Evolutionary conservation across 1,140 invertebrate genomes (phyloP).

Genomic region (Cydia splendana): DNA sequence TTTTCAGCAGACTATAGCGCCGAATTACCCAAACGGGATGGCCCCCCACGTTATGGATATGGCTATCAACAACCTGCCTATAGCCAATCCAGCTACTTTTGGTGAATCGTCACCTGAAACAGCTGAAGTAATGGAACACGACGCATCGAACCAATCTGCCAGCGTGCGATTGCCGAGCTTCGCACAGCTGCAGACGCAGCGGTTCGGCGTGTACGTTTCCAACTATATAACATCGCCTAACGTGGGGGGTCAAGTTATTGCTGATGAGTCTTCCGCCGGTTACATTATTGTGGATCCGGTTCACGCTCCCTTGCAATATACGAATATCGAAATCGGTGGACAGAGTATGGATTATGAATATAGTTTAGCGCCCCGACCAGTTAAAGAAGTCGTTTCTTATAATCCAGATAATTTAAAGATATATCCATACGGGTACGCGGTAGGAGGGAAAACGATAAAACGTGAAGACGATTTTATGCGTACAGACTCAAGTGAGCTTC

Average conservation of each 20-base stretch:
- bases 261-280: conserved; percentile 80
- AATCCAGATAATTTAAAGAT: conserved; percentile 62
- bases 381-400: conserved; percentile 59
- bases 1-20: conserved; percentile 81
- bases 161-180: conserved; percentile 83
- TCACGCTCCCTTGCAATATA: conserved; percentile 67
- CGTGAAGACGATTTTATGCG: conserved; percentile 58
- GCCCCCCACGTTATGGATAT: conserved; percentile 90
- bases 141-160: conserved; percentile 76
- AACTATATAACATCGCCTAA: conserved; percentile 81
- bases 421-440: conserved; percentile 64
- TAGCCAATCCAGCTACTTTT: conserved; percentile 85
- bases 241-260: conserved; percentile 86
- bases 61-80: conserved; percentile 84
- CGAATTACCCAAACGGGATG: conserved; percentile 89
- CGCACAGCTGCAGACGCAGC: conserved; percentile 81
- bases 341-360: conserved; percentile 65
- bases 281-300: conserved; percentile 72
- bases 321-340: conserved; percentile 63
- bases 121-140: conserved; percentile 72
- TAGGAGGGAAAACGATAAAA: conserved; percentile 71
- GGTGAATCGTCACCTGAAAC: conserved; percentile 81
- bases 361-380: conserved; percentile 55
- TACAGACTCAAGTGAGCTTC: conserved; percentile 63
- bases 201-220: conserved; percentile 80